phyloP scores from a whole-genome alignment of 2,113 vertebrate genomes.

The Acrocephalus kingi region DNA sequence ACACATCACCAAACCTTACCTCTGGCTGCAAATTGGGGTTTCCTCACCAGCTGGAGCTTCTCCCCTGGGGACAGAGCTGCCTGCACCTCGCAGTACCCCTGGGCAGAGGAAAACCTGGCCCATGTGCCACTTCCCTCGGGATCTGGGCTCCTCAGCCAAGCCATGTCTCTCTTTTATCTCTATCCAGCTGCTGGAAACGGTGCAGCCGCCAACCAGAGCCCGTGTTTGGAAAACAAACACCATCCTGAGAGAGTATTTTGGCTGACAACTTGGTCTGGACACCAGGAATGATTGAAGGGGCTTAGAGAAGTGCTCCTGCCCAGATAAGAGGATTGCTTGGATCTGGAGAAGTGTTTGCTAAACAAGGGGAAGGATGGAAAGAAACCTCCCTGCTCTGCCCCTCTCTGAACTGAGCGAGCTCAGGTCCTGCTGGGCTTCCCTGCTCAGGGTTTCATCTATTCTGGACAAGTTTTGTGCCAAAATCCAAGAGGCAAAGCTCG shows the following conservation, averaged over 20 bases:
- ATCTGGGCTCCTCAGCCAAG: not conserved
- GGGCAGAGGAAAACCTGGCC: not conserved
- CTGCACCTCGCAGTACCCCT: not conserved
- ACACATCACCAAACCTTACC: not conserved
- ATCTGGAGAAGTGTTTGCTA: slow-evolving; percentile 41
- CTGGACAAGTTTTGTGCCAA: not conserved
- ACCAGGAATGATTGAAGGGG: not conserved
- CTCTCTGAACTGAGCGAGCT: not conserved
- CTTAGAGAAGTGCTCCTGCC: slow-evolving; percentile 9
- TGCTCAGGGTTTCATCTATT: not conserved
- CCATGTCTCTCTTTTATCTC: not conserved
- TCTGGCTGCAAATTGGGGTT: not conserved
- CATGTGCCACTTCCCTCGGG: not conserved
- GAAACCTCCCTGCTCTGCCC: not conserved
- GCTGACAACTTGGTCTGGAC: slow-evolving; percentile 21
- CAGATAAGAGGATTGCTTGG: not conserved
- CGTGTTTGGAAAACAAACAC: slow-evolving; percentile 60
- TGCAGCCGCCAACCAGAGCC: not conserved
- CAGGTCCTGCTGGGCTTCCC: not conserved
- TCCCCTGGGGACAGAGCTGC: not conserved
- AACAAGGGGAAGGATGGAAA: not conserved
- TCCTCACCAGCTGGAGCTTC: not conserved
- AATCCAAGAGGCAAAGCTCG: not conserved
- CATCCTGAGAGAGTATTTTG: not conserved
- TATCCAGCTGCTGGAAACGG: fast-evolving